Evolutionary conservation across 1,140 invertebrate genomes (phyloP).

Genomic region (Caenorhabditis latens): DNA sequence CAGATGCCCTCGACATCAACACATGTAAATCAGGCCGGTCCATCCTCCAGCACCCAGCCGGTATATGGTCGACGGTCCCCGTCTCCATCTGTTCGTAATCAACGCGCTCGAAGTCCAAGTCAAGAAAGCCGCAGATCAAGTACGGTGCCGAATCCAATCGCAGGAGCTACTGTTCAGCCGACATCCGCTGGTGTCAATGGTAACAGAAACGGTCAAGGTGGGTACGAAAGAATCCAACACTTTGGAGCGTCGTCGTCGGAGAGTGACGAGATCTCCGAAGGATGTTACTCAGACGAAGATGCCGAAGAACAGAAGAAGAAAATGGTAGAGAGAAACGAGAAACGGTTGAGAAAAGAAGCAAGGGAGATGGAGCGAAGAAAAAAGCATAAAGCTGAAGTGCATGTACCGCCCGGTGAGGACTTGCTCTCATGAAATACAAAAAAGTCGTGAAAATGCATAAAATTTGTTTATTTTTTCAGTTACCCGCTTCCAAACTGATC

Average conservation of each 20-base stretch:
- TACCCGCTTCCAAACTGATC: too few species aligned
- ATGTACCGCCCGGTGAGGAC: too few species aligned
- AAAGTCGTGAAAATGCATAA: too few species aligned
- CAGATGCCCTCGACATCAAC: not conserved
- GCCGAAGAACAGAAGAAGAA: not conserved
- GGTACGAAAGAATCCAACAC: not conserved
- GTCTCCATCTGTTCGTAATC: not conserved
- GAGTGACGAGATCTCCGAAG: not conserved
- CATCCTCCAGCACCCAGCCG: too few species aligned
- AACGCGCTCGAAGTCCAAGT: not conserved
- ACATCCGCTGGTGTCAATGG: too few species aligned
- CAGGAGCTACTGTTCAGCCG: not conserved
- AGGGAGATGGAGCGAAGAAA: not conserved
- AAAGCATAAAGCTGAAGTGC: not conserved
- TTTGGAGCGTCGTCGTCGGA: not conserved
- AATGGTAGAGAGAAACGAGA: not conserved
- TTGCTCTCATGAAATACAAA: too few species aligned
- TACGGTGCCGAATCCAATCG: not conserved
- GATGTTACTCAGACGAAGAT: constrained; percentile 17
- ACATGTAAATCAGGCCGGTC: not conserved
- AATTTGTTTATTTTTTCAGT: too few species aligned
- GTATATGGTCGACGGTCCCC: not conserved
- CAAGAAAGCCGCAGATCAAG: not conserved
- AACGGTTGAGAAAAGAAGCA: not conserved
- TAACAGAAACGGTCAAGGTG: too few species aligned